Conservation (phyloP, 2,113 vertebrate species). For the Antidorcas marsupialis region DNA sequence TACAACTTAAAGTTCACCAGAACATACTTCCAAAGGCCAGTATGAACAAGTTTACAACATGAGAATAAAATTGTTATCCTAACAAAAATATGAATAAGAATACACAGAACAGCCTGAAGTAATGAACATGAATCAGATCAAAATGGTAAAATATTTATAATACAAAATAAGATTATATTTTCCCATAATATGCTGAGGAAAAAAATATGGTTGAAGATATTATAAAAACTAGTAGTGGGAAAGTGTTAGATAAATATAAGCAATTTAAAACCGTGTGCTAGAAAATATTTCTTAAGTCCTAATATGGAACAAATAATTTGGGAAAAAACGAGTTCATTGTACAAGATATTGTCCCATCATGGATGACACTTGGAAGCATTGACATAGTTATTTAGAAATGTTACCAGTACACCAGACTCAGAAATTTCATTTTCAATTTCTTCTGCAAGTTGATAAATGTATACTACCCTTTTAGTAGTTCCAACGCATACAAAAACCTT, state of each 20-base stretch:
- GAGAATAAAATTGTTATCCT: neutral
- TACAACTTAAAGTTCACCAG: neutral
- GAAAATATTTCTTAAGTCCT: neutral
- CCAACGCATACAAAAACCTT: neutral
- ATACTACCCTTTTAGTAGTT: neutral
- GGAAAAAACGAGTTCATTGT: neutral
- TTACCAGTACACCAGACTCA: neutral
- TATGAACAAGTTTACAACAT: neutral
- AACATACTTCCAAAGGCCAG: neutral
- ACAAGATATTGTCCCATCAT: neutral
- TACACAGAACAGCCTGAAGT: neutral
- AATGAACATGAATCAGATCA: neutral
- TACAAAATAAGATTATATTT: neutral
- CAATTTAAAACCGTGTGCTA: neutral
- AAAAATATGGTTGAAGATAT: neutral
- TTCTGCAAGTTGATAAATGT: neutral
- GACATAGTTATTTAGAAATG: neutral
- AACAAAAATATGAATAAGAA: slow-evolving; percentile 14
- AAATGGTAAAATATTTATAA: neutral
- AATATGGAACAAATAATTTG: slow-evolving; percentile 13
- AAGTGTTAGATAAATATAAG: neutral
- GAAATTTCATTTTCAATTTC: neutral
- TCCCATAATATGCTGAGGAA: neutral
- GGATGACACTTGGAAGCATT: neutral
- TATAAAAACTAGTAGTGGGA: neutral